Percentiles rank a stretch among this genome's conserved stretches.
Conservation (phyloP, 2,113 vertebrate species). For the Oreotragus oreotragus region DNA sequence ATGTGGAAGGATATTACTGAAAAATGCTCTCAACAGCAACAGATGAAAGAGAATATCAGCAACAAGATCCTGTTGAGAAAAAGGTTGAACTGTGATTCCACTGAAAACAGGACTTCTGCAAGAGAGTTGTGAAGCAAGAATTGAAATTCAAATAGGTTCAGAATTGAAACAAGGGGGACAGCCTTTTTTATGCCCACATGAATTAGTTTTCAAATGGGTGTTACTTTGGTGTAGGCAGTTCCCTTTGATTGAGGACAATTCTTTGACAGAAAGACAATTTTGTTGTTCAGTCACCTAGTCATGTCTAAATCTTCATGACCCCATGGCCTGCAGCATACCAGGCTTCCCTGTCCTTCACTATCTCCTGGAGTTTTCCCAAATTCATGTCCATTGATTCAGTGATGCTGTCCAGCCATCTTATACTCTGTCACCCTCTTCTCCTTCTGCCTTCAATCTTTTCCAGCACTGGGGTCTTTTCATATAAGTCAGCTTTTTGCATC, state of each 20-base stretch:
- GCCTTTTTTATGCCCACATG: background rate
- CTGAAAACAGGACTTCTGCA: background rate
- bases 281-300: background rate
- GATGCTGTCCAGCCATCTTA: background rate
- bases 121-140: background rate
- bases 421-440: background rate
- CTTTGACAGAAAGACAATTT: background rate
- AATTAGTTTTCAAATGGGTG: background rate
- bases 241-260: background rate
- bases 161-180: rapidly evolving
- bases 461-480: background rate
- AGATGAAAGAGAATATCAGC: background rate
- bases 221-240: background rate
- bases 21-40: background rate
- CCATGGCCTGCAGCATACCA: background rate
- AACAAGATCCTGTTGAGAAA: background rate
- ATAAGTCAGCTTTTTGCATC: background rate
- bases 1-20: background rate
- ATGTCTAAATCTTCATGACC: background rate
- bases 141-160: background rate
- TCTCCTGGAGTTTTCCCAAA: background rate
- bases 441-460: background rate
- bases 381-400: background rate
- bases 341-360: background rate
- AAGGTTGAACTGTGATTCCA: background rate